A percentile compares a stretch with the other conserved stretches of the same genome.
Conservation (phyloP, 2,113 vertebrate species). For the Xiphias gladius region DNA sequence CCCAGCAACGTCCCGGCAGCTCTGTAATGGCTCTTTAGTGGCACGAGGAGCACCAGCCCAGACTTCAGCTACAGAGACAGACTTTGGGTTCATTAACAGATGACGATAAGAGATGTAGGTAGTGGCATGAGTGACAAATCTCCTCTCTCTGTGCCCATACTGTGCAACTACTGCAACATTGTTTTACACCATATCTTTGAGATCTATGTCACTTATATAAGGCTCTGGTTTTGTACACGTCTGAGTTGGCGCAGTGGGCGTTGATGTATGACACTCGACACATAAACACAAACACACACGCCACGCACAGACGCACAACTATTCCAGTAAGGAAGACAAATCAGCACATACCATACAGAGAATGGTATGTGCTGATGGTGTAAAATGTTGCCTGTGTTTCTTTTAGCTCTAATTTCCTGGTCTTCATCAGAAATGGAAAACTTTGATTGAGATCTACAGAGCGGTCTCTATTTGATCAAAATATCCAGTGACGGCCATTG, state of each 20-base stretch:
- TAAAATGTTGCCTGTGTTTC: neutral
- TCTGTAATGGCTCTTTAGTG: neutral
- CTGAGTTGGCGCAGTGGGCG: neutral
- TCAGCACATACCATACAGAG: neutral
- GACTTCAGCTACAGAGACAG: constrained; percentile 1
- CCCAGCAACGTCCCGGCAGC: constrained; percentile 5
- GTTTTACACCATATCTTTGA: constrained; percentile 33
- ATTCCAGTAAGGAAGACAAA: neutral
- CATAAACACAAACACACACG: neutral
- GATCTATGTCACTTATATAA: constrained; percentile 39
- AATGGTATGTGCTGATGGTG: neutral
- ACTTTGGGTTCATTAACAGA: constrained; percentile 14
- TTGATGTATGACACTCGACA: neutral
- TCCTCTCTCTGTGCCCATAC: neutral
- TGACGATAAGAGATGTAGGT: constrained; percentile 26
- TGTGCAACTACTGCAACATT: neutral
- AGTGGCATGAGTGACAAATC: neutral
- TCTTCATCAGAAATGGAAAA: neutral
- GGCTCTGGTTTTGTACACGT: constrained; percentile 1
- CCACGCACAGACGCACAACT: neutral
- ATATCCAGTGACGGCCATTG: neutral
- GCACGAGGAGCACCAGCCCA: neutral
- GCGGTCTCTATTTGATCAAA: neutral
- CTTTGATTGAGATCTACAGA: neutral
- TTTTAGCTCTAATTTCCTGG: neutral